Evolutionary conservation across 2,888 invertebrate genomes (phyloP).

Genomic region (Lasioglossum vierecki): DNA sequence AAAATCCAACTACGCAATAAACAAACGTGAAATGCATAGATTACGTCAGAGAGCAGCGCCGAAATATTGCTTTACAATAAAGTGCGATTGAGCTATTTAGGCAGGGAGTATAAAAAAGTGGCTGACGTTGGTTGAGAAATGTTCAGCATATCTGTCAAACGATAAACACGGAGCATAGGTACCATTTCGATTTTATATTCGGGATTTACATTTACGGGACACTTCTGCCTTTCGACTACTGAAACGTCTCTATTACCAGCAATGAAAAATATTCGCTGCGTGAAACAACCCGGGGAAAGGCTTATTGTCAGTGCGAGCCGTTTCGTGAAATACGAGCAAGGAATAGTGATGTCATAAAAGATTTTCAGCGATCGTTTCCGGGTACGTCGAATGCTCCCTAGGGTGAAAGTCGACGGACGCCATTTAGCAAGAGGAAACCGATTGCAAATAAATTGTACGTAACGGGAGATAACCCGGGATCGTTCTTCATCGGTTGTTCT

Average conservation of each 20-base stretch:
- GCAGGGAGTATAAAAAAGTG: not conserved
- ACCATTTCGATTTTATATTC: slow-evolving; percentile 45
- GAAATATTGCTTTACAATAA: not conserved
- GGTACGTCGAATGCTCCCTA: not conserved
- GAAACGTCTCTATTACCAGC: slow-evolving; percentile 41
- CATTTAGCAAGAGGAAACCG: slow-evolving; percentile 1
- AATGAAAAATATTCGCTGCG: slow-evolving; percentile 5
- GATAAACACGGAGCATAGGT: not conserved
- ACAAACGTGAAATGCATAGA: not conserved
- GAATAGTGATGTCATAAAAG: slow-evolving; percentile 17
- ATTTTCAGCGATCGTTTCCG: slow-evolving; percentile 8
- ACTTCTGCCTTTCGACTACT: slow-evolving; percentile 2
- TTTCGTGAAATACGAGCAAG: not conserved
- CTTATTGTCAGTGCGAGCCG: not conserved
- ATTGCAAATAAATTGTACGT: slow-evolving; percentile 27
- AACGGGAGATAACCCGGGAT: slow-evolving; percentile 25
- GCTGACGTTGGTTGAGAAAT: not conserved
- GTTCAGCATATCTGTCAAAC: not conserved
- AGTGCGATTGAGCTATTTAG: not conserved
- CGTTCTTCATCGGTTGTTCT: slow-evolving; percentile 23
- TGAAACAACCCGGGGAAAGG: no score
- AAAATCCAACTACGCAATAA: not conserved
- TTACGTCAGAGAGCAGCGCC: not conserved
- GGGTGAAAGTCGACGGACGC: slow-evolving; percentile 15
- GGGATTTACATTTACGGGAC: not conserved